These are phyloP conservation scores for Nemotelus pantherinus DNA, from an alignment of 2,888 invertebrate species.

Conservation along the genomic window DNA sequence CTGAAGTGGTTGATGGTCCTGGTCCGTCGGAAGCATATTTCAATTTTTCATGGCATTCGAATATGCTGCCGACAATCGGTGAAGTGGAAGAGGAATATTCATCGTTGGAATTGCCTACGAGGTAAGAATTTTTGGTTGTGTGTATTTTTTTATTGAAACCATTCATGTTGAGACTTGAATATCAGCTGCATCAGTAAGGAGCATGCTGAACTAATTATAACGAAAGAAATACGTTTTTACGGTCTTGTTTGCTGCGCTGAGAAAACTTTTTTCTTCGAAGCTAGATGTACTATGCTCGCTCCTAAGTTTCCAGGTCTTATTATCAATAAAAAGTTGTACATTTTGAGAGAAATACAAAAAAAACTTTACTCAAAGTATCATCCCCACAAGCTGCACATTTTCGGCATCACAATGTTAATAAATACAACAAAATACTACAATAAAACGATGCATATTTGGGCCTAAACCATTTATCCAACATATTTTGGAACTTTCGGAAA, in stretches of 20 bases:
- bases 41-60: slow-evolving; percentile 64
- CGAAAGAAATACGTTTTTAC: too few relatives aligned
- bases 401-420: neutral
- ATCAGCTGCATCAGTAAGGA: too few relatives aligned
- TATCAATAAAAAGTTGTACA: too few relatives aligned
- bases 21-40: slow-evolving; percentile 65
- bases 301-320: too few relatives aligned
- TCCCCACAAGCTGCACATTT: neutral
- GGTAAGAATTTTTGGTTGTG: slow-evolving; percentile 1
- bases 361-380: too few relatives aligned
- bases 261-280: too few relatives aligned
- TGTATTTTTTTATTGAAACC: too few relatives aligned
- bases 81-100: slow-evolving; percentile 65
- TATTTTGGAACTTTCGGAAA: neutral
- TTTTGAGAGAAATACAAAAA: too few relatives aligned
- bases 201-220: too few relatives aligned
- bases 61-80: slow-evolving; percentile 64
- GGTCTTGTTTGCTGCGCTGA: too few relatives aligned
- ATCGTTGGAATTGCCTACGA: slow-evolving; percentile 59
- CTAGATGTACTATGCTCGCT: too few relatives aligned
- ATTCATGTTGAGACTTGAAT: too few relatives aligned
- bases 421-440: neutral
- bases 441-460: neutral
- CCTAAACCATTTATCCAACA: neutral
- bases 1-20: slow-evolving; percentile 63